phyloP scores from a whole-genome alignment of 2,797 vertebrate species.

The Anguilla megastoma region DNA sequence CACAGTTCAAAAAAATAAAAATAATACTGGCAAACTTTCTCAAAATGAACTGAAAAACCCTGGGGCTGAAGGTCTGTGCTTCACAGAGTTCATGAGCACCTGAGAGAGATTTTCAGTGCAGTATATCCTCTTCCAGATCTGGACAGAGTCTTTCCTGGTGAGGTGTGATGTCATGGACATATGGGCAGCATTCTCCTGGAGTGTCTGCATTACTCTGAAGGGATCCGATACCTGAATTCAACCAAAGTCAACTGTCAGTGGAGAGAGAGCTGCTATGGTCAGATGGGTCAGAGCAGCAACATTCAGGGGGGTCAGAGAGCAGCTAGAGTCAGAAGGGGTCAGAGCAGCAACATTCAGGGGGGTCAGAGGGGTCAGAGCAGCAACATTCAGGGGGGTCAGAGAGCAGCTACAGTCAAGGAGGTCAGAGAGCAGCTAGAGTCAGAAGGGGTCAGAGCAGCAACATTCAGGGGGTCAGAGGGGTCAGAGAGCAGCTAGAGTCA shows the following conservation, averaged over 20 bases:
- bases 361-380: background rate
- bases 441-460: background rate
- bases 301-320: background rate
- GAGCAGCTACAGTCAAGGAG: background rate
- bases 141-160: conserved; percentile 31
- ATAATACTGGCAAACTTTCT: background rate
- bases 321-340: background rate
- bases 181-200: conserved; percentile 58
- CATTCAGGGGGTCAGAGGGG: background rate
- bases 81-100: conserved; percentile 53
- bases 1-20: background rate
- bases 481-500: background rate
- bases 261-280: background rate
- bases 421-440: background rate
- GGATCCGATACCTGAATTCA: conserved; percentile 61
- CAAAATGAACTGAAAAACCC: background rate
- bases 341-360: background rate
- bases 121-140: conserved; percentile 68
- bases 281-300: background rate
- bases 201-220: conserved; percentile 56
- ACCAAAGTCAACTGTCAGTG: background rate
- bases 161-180: conserved; percentile 37
- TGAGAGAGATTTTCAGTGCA: conserved; percentile 51
- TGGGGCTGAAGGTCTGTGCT: background rate
- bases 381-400: background rate